Evolutionary conservation across 2,797 vertebrate species (phyloP).

Genomic region (Florisuga fusca): DNA sequence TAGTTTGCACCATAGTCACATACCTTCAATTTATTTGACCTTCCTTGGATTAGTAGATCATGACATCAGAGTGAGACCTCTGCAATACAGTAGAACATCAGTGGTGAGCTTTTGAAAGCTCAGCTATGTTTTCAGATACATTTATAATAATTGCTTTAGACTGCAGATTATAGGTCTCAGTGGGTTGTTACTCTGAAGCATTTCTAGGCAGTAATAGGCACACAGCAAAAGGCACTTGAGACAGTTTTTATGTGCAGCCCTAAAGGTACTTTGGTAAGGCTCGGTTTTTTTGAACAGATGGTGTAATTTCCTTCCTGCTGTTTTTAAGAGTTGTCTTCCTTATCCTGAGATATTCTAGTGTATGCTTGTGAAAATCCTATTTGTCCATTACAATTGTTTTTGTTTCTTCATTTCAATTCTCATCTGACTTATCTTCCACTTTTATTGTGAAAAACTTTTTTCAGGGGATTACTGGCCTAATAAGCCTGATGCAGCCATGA

Average conservation of each 20-base stretch:
- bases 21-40: background rate
- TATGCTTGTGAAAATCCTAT: background rate
- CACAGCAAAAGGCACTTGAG: slow-evolving; percentile 1
- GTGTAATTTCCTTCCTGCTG: slow-evolving; percentile 1
- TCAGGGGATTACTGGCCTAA: slow-evolving; percentile 3
- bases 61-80: background rate
- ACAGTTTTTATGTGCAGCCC: background rate
- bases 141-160: slow-evolving; percentile 34
- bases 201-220: background rate
- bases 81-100: background rate
- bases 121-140: background rate
- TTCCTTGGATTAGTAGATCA: background rate
- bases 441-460: background rate
- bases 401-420: background rate
- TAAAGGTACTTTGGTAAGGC: background rate
- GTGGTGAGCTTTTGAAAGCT: background rate
- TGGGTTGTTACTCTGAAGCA: background rate
- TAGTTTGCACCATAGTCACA: background rate
- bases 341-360: background rate
- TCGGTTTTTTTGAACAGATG: slow-evolving; percentile 4
- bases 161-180: background rate
- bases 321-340: slow-evolving; percentile 21
- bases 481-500: background rate
- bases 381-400: background rate
- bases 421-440: background rate